Conservation (phyloP, 2,888 invertebrate genomes). For the Caenorhabditis sp. region DNA sequence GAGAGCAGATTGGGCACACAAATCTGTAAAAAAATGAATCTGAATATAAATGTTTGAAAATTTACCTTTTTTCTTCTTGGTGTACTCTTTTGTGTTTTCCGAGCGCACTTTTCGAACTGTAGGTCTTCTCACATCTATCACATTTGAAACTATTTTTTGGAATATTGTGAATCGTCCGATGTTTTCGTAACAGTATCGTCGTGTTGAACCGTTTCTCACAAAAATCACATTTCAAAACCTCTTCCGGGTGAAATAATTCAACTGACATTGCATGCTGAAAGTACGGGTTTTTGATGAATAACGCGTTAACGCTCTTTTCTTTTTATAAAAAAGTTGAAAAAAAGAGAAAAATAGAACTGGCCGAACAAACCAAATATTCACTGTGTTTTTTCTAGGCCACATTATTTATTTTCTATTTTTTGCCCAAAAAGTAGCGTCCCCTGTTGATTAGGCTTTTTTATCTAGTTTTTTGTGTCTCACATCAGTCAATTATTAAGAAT, state of each 20-base stretch:
- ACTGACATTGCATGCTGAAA: neutral
- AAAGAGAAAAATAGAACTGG: neutral
- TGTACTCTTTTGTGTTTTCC: constrained; percentile 32
- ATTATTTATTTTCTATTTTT: neutral
- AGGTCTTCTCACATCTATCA: constrained; percentile 27
- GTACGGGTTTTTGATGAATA: too few relatives aligned
- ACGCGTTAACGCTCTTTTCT: too few relatives aligned
- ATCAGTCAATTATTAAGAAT: too few relatives aligned
- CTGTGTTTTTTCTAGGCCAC: neutral
- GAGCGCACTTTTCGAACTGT: constrained; percentile 32
- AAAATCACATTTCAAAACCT: constrained; percentile 14
- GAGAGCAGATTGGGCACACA: constrained; percentile 32
- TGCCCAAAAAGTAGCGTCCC: neutral
- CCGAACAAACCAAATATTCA: neutral
- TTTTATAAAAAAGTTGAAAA: neutral
- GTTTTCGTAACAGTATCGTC: constrained; percentile 29
- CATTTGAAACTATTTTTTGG: constrained; percentile 31
- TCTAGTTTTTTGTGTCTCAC: neutral
- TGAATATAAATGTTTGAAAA: neutral
- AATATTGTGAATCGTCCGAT: constrained; percentile 28
- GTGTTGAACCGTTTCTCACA: constrained; percentile 29
- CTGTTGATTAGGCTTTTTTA: neutral
- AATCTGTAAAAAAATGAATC: constrained; percentile 30
- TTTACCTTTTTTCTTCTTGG: constrained; percentile 16
- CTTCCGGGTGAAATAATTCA: neutral